These are phyloP conservation scores for Harlomillsia oculata DNA, from an alignment of 1,140 invertebrate species.

Conservation along the genomic window DNA sequence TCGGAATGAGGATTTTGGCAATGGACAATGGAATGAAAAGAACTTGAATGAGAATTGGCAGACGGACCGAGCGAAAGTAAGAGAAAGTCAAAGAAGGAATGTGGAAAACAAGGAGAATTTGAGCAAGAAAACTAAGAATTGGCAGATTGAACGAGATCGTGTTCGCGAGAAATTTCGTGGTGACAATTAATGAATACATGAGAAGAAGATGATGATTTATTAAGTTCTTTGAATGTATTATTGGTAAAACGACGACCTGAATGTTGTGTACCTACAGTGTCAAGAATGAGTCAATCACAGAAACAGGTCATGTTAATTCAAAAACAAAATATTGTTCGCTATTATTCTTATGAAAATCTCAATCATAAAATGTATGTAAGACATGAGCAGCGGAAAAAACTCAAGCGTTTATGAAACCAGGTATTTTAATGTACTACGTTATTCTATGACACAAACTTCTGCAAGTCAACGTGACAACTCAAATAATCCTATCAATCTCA, in stretches of 20 bases:
- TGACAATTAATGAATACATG: not conserved
- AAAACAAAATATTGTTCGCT: not conserved
- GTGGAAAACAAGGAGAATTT: not conserved
- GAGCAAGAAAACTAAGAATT: conserved; percentile 22
- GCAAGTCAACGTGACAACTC: too few species aligned
- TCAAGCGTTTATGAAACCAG: too few species aligned
- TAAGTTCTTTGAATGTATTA: too few species aligned
- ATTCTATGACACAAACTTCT: too few species aligned
- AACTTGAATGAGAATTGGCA: conserved; percentile 13
- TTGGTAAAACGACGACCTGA: not conserved
- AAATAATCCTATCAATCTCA: too few species aligned
- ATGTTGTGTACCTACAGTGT: not conserved
- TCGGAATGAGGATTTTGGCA: not conserved
- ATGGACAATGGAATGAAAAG: not conserved
- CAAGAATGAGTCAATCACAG: not conserved
- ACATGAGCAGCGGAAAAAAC: too few species aligned
- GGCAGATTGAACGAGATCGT: conserved; percentile 29
- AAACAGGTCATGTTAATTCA: not conserved
- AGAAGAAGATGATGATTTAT: too few species aligned
- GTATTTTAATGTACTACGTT: too few species aligned
- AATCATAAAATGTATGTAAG: too few species aligned
- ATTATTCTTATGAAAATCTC: too few species aligned
- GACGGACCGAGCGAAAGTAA: conserved; percentile 4
- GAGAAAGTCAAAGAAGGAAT: conserved; percentile 4
- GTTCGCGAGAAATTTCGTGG: conserved; percentile 21